A percentile compares a stretch with the other conserved stretches of the same genome.
Evolutionary conservation across 1,140 invertebrate species (phyloP).

Genomic region (Galleria mellonella): DNA sequence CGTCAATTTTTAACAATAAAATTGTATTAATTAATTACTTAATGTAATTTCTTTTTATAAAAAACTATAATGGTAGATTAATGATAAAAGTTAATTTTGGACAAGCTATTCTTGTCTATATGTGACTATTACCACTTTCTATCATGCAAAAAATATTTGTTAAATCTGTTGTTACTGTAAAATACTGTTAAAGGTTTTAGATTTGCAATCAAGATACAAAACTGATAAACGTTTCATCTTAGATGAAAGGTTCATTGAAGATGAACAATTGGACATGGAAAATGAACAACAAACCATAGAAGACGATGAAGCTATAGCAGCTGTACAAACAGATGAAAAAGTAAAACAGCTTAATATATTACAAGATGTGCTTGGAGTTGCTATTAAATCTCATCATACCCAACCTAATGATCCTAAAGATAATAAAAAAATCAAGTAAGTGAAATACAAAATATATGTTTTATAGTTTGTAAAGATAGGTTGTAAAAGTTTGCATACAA

Average conservation of each 20-base stretch:
- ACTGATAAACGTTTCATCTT: slow-evolving; percentile 77
- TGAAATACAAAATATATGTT: too few relatives aligned
- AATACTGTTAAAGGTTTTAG: slow-evolving; percentile 60
- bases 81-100: too few relatives aligned
- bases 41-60: too few relatives aligned
- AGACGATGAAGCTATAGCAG: slow-evolving; percentile 31
- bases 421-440: slow-evolving; percentile 55
- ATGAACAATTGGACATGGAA: slow-evolving; percentile 31
- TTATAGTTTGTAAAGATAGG: too few relatives aligned
- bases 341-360: slow-evolving; percentile 76
- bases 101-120: too few relatives aligned
- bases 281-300: slow-evolving; percentile 11
- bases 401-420: slow-evolving; percentile 29
- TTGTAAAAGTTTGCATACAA: not conserved
- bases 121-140: too few relatives aligned
- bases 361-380: slow-evolving; percentile 73
- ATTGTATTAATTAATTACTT: too few relatives aligned
- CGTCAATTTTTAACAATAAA: too few relatives aligned
- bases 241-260: slow-evolving; percentile 76
- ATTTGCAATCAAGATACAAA: slow-evolving; percentile 75
- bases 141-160: too few relatives aligned
- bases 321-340: slow-evolving; percentile 72
- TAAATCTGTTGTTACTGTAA: not conserved
- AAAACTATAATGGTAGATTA: too few relatives aligned
- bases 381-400: slow-evolving; percentile 31